Conservation (phyloP, 2,113 vertebrate species). For the Pelecanoides urinatrix region DNA sequence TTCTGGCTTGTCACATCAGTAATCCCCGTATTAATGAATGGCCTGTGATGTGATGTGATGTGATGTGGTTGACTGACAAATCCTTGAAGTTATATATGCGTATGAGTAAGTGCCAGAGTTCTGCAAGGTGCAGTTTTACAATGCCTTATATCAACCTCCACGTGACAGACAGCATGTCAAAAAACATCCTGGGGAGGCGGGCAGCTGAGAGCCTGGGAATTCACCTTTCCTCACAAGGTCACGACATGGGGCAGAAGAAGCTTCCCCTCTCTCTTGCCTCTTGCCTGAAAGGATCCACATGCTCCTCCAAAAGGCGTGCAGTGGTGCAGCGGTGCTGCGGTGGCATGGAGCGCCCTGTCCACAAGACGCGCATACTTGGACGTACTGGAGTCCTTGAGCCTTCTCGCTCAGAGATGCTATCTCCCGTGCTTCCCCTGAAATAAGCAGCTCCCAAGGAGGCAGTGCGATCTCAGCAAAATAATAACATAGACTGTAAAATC, state of each 20-base stretch:
- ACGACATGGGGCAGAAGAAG: not conserved
- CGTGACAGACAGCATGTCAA: not conserved
- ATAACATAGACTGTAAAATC: not conserved
- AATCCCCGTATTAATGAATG: not conserved
- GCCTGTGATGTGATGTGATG: slow-evolving; percentile 1
- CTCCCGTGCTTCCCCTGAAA: not conserved
- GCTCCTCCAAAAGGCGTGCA: not conserved
- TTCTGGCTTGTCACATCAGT: slow-evolving; percentile 48
- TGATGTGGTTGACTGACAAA: slow-evolving; percentile 24
- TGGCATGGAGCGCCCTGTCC: not conserved
- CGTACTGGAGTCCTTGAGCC: not conserved
- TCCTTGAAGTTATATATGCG: not conserved
- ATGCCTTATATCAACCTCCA: not conserved
- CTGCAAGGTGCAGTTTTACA: not conserved
- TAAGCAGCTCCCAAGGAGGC: not conserved
- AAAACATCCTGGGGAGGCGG: not conserved
- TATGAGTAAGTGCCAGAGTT: not conserved
- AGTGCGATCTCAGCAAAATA: not conserved
- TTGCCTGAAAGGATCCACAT: not conserved
- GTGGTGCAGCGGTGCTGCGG: not conserved
- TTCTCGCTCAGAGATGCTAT: not conserved
- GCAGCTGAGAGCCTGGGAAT: not conserved
- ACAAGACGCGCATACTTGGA: rapidly evolving
- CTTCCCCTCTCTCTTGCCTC: not conserved
- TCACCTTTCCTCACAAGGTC: not conserved